These are phyloP conservation scores for Takifugu rubripes DNA, from an alignment of 2,797 vertebrate species.

Conservation along the genomic window DNA sequence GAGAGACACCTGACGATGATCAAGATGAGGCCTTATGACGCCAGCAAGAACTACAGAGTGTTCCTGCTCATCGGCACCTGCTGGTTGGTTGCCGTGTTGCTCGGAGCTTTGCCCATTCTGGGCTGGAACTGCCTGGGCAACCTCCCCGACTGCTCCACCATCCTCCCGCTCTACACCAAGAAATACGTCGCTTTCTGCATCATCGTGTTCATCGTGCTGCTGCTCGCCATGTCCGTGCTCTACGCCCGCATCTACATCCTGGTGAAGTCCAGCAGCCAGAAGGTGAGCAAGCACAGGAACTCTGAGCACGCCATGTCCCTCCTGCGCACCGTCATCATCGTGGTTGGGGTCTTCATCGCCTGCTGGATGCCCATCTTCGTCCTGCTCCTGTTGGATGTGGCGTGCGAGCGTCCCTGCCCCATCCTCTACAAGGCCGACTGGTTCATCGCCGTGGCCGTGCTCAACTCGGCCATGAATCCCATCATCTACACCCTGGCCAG, in stretches of 20 bases:
- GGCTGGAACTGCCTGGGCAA: constrained; percentile 94
- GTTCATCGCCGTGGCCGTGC: constrained; percentile 87
- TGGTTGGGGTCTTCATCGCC: constrained; percentile 91
- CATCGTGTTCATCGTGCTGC: constrained; percentile 84
- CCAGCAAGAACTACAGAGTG: constrained; percentile 92
- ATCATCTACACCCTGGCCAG: constrained; percentile 95
- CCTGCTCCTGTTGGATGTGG: constrained; percentile 89
- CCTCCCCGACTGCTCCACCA: constrained; percentile 87
- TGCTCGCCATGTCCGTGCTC: constrained; percentile 86
- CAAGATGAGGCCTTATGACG: constrained; percentile 94
- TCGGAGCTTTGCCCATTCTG: constrained; percentile 89
- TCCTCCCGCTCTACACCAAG: constrained; percentile 92
- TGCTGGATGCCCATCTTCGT: constrained; percentile 93
- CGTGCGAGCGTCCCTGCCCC: constrained; percentile 77
- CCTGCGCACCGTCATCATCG: constrained; percentile 90
- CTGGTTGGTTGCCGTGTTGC: constrained; percentile 86
- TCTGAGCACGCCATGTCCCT: constrained; percentile 90
- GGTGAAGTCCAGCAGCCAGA: constrained; percentile 90
- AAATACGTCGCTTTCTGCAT: constrained; percentile 92
- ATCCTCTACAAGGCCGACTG: constrained; percentile 85
- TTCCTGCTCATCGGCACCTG: constrained; percentile 93
- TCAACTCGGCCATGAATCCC: constrained; percentile 95
- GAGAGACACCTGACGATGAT: constrained; percentile 97
- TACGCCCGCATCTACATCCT: constrained; percentile 91
- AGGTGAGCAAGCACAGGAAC: constrained; percentile 87